phyloP scores from a whole-genome alignment of 2,797 vertebrate genomes.

The Sparidentex hasta region DNA sequence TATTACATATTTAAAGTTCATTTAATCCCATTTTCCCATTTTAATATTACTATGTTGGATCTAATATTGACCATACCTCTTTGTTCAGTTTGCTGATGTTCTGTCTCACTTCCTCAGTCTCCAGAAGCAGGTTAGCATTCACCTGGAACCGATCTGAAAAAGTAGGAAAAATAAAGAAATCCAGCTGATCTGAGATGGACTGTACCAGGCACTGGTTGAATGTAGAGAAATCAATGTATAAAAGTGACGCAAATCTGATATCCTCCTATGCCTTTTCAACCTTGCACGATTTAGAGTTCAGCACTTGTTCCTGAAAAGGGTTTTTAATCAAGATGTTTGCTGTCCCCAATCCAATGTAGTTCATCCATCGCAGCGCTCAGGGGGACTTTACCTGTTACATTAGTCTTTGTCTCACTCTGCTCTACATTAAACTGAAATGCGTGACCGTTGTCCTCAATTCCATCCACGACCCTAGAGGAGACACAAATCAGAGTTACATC shows the following conservation, averaged over 20 bases:
- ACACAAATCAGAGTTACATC: slow-evolving; percentile 24
- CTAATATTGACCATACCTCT: slow-evolving; percentile 84
- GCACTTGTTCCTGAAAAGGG: background rate
- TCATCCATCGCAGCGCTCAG: background rate
- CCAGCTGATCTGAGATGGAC: background rate
- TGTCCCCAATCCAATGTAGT: background rate
- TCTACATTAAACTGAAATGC: slow-evolving; percentile 90
- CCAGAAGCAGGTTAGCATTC: slow-evolving; percentile 82
- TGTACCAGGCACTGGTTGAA: background rate
- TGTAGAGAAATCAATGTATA: background rate
- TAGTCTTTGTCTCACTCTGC: slow-evolving; percentile 66
- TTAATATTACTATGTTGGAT: background rate
- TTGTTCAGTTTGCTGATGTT: slow-evolving; percentile 90
- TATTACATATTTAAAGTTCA: background rate
- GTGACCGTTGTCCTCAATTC: slow-evolving; percentile 92
- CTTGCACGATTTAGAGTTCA: background rate
- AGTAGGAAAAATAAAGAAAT: background rate
- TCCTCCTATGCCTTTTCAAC: background rate
- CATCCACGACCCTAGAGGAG: slow-evolving; percentile 91
- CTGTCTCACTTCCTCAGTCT: slow-evolving; percentile 91
- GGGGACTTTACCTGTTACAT: slow-evolving; percentile 76
- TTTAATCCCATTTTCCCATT: too few species aligned
- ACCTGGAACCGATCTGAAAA: slow-evolving; percentile 77
- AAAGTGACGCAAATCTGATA: background rate
- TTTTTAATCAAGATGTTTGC: slow-evolving; percentile 6